Conservation (phyloP, 2,113 vertebrate genomes). For the Pseudolaguvia tuberculata region DNA sequence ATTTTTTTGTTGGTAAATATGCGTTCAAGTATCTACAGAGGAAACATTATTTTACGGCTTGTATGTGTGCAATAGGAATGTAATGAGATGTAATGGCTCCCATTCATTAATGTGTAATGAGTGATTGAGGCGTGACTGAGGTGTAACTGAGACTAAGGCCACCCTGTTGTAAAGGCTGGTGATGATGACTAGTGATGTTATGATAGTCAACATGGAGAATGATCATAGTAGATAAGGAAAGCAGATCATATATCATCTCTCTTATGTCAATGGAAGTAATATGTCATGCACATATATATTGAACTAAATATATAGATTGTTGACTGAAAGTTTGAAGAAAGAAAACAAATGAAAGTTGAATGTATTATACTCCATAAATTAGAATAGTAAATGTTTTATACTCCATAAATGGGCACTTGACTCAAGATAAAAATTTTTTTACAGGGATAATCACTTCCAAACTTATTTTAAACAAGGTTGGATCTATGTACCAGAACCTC, state of each 20-base stretch:
- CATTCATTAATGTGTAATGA: constrained; percentile 46
- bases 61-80: constrained; percentile 34
- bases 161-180: constrained; percentile 11
- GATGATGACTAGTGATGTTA: constrained; percentile 19
- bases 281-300: constrained; percentile 32
- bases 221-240: constrained; percentile 23
- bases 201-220: constrained; percentile 15
- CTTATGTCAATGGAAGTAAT: constrained; percentile 22
- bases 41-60: constrained; percentile 16
- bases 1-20: not conserved
- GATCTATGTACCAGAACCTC: not conserved
- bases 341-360: too few species aligned
- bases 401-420: too few species aligned
- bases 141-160: constrained; percentile 35
- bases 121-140: constrained; percentile 22
- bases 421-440: too few species aligned
- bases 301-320: too few species aligned
- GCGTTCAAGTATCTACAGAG: not conserved
- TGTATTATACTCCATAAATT: constrained; percentile 44
- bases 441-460: not conserved
- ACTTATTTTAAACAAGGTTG: not conserved
- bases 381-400: too few species aligned
- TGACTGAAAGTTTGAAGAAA: constrained; percentile 46
- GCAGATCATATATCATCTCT: constrained; percentile 9
- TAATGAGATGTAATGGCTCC: constrained; percentile 44